Percentiles rank a stretch among this genome's conserved stretches.
These are phyloP conservation scores for Pseudochirops corinnae DNA, from an alignment of 2,797 vertebrate genomes.

Conservation along the genomic window DNA sequence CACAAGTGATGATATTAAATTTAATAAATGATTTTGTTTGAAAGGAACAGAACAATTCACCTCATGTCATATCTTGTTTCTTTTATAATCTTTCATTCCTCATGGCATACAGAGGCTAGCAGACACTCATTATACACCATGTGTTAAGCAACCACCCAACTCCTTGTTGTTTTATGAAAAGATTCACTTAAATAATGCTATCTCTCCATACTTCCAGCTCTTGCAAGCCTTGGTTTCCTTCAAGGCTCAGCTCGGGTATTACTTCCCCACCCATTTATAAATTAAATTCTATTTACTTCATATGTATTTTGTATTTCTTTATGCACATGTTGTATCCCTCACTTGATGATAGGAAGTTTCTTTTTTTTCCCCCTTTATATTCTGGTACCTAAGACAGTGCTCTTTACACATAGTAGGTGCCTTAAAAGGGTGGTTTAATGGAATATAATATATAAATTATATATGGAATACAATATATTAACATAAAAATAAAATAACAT, in stretches of 20 bases:
- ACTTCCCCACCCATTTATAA: background rate
- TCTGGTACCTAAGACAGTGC: background rate
- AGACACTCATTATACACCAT: background rate
- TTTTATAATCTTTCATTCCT: background rate
- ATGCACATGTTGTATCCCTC: background rate
- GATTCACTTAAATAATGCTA: background rate
- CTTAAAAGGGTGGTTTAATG: background rate
- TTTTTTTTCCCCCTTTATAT: background rate
- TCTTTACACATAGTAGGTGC: background rate
- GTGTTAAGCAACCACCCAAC: background rate
- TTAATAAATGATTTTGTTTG: slow-evolving; percentile 4
- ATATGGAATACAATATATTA: background rate
- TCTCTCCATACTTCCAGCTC: background rate
- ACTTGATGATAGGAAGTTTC: background rate
- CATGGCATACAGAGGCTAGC: background rate
- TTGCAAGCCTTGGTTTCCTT: background rate
- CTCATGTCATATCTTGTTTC: slow-evolving; percentile 12
- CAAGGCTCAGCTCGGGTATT: background rate
- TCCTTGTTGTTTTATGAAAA: slow-evolving; percentile 6
- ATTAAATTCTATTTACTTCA: background rate
- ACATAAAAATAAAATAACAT: background rate
- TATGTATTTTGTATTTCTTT: background rate
- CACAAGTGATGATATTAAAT: background rate
- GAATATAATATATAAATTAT: background rate
- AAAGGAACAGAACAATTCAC: background rate